Conservation (phyloP, 2,113 vertebrate species). For the Illadopsis cleaveri region DNA sequence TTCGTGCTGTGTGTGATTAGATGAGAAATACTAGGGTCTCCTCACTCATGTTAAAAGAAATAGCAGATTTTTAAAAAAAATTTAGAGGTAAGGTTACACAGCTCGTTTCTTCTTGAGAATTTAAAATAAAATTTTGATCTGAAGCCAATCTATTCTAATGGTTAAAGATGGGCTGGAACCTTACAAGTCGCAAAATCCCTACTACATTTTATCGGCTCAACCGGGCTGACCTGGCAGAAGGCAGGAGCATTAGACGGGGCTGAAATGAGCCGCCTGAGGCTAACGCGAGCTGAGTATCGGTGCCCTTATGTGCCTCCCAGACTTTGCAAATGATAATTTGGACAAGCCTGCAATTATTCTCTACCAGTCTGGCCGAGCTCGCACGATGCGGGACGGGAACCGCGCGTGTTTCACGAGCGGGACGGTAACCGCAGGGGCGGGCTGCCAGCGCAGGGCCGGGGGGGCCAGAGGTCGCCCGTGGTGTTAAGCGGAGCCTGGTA, state of each 20-base stretch:
- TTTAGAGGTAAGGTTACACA: not conserved
- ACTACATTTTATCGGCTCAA: not conserved
- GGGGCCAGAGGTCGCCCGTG: not conserved
- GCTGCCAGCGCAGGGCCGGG: not conserved
- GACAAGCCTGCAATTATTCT: not conserved
- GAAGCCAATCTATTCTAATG: not conserved
- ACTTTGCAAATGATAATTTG: not conserved
- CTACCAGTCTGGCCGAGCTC: not conserved
- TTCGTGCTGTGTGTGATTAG: not conserved
- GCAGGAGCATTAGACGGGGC: not conserved
- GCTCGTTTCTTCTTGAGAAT: not conserved
- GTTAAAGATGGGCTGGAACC: not conserved
- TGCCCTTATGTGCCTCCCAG: not conserved
- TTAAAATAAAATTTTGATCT: not conserved
- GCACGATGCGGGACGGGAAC: not conserved
- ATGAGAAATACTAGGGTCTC: not conserved
- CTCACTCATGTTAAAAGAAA: not conserved
- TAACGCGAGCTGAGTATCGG: not conserved
- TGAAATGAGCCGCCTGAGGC: not conserved
- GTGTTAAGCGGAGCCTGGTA: constrained; percentile 14
- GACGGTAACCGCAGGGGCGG: not conserved
- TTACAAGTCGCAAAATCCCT: not conserved
- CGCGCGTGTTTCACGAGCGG: not conserved
- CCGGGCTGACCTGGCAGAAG: not conserved
- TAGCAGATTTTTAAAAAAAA: not conserved